Base-by-base conservation (phyloP, 2,797 vertebrate genomes). In the Siniperca scherzeri region DNA sequence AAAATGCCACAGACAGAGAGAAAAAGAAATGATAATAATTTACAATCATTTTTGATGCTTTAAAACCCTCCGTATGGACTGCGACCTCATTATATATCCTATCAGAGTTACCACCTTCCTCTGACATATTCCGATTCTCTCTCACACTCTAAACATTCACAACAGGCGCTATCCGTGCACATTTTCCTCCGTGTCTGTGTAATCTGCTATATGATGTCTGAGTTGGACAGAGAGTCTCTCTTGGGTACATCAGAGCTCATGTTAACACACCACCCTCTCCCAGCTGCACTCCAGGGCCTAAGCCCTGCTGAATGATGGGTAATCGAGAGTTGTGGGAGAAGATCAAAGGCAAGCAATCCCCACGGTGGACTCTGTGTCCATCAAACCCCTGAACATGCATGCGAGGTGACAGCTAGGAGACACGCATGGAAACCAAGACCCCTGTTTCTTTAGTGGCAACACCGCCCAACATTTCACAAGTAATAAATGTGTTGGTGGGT, bases 261-360 rank as follows among this genome's bases (percentile, higher is more conserved):
- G 86, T 92, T 93, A 92, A 88, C 92, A 92, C 80, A 70, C 86
- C 85, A 82, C 85, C 91, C 85, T 91, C 80, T 88, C 81, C 75
- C 81, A 56, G 74, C 81, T 72, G 69, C 87, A 91, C 89, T 88
- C 91, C 55, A 30, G 89, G 90, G 93, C 87, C 72, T 77, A 46
- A 84, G 84, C 85, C 84, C 84, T 13, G 74, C 77, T 90, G 91
- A 93, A 94, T 89, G 92, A 94, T 94, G 93, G 91, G 89, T 92
- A 94, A 94, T 94, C 83, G 84, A 88, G 90, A 94, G 89, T 91
- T 65, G 53, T 81, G 81, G 92, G 89, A 92, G 91, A 91, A 91
- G 94, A 94, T 92, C 92, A 94, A 92, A 94, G 90, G 83, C 86
- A 88, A 81, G 83, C 89, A 80, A 84, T 91, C 89, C 91, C 87